A percentile compares a stretch with the other conserved stretches of the same genome.
Evolutionary conservation across 2,888 invertebrate genomes (phyloP).

Genomic region (Pristionchus japonicus): DNA sequence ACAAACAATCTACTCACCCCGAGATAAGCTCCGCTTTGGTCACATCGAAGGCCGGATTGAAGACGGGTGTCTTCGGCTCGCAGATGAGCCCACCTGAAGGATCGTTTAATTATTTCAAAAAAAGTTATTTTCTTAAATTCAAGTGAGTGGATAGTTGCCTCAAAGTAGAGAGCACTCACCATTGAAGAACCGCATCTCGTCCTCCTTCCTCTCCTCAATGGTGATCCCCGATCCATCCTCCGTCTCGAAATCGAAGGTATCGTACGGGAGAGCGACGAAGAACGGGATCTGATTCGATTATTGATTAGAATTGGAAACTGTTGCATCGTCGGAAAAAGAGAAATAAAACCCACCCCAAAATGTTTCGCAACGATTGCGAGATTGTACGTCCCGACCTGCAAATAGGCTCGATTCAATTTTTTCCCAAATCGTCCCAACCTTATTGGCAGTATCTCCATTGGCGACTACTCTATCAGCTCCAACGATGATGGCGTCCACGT

Average conservation of each 20-base stretch:
- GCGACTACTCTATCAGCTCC: constrained; percentile 91
- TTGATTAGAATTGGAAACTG: not conserved
- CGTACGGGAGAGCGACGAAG: constrained; percentile 93
- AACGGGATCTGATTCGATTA: constrained; percentile 84
- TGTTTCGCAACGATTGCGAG: constrained; percentile 92
- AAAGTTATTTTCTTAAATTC: not conserved
- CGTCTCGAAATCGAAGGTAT: constrained; percentile 87
- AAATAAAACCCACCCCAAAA: constrained; percentile 79
- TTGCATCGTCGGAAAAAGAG: not conserved
- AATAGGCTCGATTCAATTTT: not conserved
- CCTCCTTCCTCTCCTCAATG: constrained; percentile 92
- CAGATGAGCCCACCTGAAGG: constrained; percentile 56
- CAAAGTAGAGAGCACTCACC: constrained; percentile 76
- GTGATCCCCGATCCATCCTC: constrained; percentile 88
- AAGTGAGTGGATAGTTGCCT: not conserved
- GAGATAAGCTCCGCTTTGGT: constrained; percentile 90
- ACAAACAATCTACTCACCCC: not conserved
- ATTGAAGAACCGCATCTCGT: constrained; percentile 92
- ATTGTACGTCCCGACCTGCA: constrained; percentile 79
- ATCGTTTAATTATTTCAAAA: no score
- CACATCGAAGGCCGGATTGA: constrained; percentile 99
- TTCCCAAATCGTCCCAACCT: constrained; percentile 76
- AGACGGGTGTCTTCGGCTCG: constrained; percentile 87
- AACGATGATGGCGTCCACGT: constrained; percentile 92
- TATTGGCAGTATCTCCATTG: constrained; percentile 98